Percentiles rank a stretch among this genome's conserved stretches.
phyloP scores from a whole-genome alignment of 23 tunicate genomes.

The Phallusia fumigata region DNA sequence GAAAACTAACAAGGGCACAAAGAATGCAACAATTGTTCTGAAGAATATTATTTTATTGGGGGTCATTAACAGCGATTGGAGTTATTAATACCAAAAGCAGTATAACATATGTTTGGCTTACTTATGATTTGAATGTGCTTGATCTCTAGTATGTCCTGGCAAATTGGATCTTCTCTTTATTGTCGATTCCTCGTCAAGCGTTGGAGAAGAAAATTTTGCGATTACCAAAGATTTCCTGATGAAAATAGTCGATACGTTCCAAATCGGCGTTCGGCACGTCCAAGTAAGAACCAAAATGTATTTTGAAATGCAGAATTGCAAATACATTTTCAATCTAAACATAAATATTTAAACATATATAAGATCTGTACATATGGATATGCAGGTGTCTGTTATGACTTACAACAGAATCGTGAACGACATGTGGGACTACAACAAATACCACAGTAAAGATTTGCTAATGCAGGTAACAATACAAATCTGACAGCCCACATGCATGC shows the following conservation, averaged over 20 bases:
- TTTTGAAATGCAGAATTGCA: too few species aligned
- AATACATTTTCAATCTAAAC: too few species aligned
- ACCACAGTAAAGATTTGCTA: constrained; percentile 21
- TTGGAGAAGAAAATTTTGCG: constrained; percentile 25
- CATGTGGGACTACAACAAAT: constrained; percentile 50
- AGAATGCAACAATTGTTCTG: too few species aligned
- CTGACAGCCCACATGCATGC: neutral
- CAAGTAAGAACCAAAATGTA: constrained; percentile 32
- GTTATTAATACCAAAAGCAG: too few species aligned
- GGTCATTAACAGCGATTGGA: too few species aligned
- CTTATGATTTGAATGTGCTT: too few species aligned
- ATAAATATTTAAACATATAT: too few species aligned
- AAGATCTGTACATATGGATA: too few species aligned
- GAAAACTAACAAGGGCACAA: too few species aligned
- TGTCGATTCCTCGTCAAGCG: constrained; percentile 75
- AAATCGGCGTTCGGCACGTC: constrained; percentile 47
- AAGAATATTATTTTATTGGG: too few species aligned
- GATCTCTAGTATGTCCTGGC: constrained; percentile 51
- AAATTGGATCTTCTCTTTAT: constrained; percentile 75
- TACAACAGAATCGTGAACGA: constrained; percentile 44
- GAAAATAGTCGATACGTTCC: constrained; percentile 56
- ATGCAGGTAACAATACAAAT: constrained; percentile 28
- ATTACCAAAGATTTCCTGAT: constrained; percentile 61
- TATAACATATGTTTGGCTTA: too few species aligned
- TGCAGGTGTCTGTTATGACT: constrained; percentile 46